These are phyloP conservation scores for Coenonympha glycerion DNA, from an alignment of 2,888 invertebrate species.

Conservation along the genomic window DNA sequence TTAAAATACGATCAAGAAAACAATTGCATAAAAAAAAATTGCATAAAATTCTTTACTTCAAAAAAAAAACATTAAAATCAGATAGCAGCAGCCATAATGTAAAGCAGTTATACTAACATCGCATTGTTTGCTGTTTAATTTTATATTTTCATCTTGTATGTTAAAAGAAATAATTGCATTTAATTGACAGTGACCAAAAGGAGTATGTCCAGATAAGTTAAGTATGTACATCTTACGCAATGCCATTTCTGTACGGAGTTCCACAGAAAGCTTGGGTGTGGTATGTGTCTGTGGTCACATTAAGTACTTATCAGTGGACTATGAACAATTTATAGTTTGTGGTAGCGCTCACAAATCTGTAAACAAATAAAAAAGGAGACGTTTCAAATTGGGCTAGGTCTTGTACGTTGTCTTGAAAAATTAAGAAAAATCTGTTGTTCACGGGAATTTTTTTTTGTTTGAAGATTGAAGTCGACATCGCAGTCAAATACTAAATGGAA, in stretches of 20 bases:
- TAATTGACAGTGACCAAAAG: constrained; percentile 18
- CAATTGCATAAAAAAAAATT: neutral
- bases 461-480: no score
- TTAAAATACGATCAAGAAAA: no score
- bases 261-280: constrained; percentile 14
- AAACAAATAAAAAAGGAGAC: no score
- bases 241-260: constrained; percentile 7
- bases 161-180: constrained; percentile 7
- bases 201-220: constrained; percentile 1
- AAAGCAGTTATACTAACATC: neutral
- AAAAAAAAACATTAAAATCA: neutral
- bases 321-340: no score
- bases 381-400: no score
- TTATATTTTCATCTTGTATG: neutral
- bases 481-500: no score
- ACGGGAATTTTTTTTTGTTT: no score
- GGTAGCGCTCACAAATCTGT: no score
- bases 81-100: neutral
- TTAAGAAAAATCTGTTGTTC: no score
- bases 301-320: neutral
- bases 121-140: neutral
- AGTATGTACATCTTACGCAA: constrained; percentile 13
- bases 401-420: no score
- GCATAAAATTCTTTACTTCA: neutral
- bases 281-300: neutral